Percentiles rank a stretch among this genome's conserved stretches.
phyloP scores from a whole-genome alignment of 2,797 vertebrate species.

The Phrynocephalus forsythii region DNA sequence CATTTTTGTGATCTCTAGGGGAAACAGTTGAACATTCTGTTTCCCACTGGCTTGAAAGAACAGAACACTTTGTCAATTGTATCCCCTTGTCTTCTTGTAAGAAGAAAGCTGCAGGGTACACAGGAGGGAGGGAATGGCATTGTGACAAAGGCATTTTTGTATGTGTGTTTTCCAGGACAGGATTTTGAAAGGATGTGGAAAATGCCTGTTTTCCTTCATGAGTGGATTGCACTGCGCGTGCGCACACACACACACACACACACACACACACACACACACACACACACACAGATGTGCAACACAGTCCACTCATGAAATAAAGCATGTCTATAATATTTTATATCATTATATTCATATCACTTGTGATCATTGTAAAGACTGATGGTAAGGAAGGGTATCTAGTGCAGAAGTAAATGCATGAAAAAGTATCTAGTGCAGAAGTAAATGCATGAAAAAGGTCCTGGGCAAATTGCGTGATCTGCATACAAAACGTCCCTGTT shows the following conservation, averaged over 20 bases:
- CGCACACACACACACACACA: no score
- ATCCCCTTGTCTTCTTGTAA: background rate
- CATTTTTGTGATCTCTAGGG: background rate
- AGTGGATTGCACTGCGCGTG: background rate
- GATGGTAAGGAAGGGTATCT: background rate
- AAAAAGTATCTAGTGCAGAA: background rate
- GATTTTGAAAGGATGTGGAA: slow-evolving; percentile 18
- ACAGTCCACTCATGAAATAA: no score
- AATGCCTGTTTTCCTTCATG: background rate
- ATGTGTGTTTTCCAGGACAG: background rate
- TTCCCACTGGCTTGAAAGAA: slow-evolving; percentile 10
- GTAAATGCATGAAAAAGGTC: background rate
- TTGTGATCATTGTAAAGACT: background rate
- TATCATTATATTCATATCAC: background rate
- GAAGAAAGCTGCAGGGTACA: slow-evolving; percentile 8
- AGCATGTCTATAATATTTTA: background rate
- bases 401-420: background rate
- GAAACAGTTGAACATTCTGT: background rate
- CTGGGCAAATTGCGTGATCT: background rate
- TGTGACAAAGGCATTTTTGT: background rate
- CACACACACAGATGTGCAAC: no score
- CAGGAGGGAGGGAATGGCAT: background rate
- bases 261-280: no score
- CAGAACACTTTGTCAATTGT: slow-evolving; percentile 25
- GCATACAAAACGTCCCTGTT: background rate